Percentiles rank a stretch among this genome's conserved stretches.
Conservation (phyloP, 2,113 vertebrate genomes). For the Rhipidura dahli region DNA sequence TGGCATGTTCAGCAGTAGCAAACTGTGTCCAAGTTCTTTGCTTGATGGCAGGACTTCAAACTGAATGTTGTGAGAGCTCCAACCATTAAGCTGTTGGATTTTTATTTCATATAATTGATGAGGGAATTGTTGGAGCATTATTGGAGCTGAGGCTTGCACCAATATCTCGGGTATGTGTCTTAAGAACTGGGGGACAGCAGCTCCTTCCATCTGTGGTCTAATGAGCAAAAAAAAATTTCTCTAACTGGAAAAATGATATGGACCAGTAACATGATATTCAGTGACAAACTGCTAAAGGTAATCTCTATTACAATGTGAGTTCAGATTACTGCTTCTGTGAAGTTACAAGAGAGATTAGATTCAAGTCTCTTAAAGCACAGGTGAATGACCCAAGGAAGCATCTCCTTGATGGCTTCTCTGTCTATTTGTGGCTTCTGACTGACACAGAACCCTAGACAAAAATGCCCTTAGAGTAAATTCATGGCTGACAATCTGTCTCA, state of each 20-base stretch:
- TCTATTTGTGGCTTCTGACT: background rate
- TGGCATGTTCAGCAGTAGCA: background rate
- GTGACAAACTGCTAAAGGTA: background rate
- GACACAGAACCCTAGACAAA: background rate
- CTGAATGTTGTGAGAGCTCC: background rate
- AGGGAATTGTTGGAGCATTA: background rate
- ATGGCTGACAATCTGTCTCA: background rate
- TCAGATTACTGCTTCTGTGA: background rate
- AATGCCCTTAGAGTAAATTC: slow-evolving; percentile 2
- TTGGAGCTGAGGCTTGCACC: background rate
- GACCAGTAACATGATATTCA: background rate
- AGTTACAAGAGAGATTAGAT: background rate
- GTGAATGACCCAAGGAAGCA: background rate
- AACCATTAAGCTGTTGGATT: background rate
- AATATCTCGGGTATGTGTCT: background rate
- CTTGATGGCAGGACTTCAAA: background rate
- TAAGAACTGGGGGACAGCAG: background rate
- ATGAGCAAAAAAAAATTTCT: background rate
- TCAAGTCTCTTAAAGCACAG: background rate
- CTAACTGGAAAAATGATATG: background rate
- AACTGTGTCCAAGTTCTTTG: background rate
- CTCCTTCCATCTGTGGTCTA: background rate
- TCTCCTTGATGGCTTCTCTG: background rate
- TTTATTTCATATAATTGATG: background rate
- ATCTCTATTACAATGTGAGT: background rate